Conservation (phyloP, 1,140 invertebrate genomes). For the Drosophila insularis region DNA sequence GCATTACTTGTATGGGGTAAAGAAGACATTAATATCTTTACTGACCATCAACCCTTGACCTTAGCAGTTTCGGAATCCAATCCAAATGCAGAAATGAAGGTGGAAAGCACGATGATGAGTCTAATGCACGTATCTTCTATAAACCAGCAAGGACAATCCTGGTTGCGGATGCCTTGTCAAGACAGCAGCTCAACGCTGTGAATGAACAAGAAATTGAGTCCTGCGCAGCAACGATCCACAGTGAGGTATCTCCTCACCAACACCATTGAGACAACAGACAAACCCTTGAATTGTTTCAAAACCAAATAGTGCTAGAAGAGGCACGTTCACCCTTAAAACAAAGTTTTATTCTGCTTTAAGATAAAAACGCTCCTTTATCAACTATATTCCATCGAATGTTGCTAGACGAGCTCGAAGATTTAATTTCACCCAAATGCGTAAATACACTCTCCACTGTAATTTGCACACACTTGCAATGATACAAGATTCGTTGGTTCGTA, state of each 20-base stretch:
- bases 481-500: too few relatives aligned
- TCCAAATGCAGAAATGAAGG: too few relatives aligned
- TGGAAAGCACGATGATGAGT: slow-evolving; percentile 13
- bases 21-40: slow-evolving; percentile 11
- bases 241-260: too few relatives aligned
- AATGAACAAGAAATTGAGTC: slow-evolving; percentile 4
- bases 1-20: too few relatives aligned
- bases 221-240: slow-evolving; percentile 1
- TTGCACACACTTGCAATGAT: too few relatives aligned
- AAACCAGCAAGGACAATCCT: slow-evolving; percentile 53
- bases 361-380: slow-evolving; percentile 5
- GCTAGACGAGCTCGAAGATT: background rate
- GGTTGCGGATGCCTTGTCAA: slow-evolving; percentile 54
- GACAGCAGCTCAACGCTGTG: slow-evolving; percentile 29
- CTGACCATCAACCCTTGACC: slow-evolving; percentile 17
- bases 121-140: slow-evolving; percentile 43
- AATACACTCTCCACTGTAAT: slow-evolving; percentile 4
- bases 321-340: slow-evolving; percentile 7
- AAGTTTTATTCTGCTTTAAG: background rate
- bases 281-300: too few relatives aligned
- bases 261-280: too few relatives aligned
- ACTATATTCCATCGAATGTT: slow-evolving; percentile 4
- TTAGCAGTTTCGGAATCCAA: too few relatives aligned
- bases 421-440: slow-evolving; percentile 14
- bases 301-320: too few relatives aligned